Conservation (phyloP, 1,140 invertebrate species). For the Branchinecta lindahli region DNA sequence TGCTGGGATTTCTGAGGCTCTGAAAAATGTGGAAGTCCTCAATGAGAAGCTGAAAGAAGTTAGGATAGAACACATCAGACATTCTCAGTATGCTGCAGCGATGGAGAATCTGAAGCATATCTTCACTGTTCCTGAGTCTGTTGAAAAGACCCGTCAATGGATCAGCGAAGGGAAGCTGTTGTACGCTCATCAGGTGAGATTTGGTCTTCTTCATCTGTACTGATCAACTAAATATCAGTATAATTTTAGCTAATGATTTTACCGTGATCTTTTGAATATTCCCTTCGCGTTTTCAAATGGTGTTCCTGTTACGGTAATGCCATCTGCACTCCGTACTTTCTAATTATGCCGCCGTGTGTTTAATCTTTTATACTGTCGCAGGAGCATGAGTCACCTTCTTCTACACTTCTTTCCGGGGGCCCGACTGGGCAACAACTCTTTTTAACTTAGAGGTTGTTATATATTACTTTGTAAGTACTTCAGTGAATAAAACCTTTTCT, state of each 20-base stretch:
- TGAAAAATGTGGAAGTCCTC: slow-evolving; percentile 49
- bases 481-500: no score
- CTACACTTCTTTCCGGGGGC: no score
- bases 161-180: slow-evolving; percentile 90
- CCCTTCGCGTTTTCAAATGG: slow-evolving; percentile 9
- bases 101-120: slow-evolving; percentile 97
- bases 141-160: slow-evolving; percentile 80
- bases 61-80: slow-evolving; percentile 76
- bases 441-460: no score
- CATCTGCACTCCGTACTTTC: no score
- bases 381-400: no score
- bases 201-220: slow-evolving; percentile 14
- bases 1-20: slow-evolving; percentile 41
- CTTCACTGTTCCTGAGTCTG: slow-evolving; percentile 91
- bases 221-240: not conserved
- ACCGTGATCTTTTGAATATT: not conserved
- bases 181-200: slow-evolving; percentile 65
- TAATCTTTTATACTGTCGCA: no score
- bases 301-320: slow-evolving; percentile 21
- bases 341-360: no score
- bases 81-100: slow-evolving; percentile 90
- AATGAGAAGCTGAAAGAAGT: slow-evolving; percentile 64
- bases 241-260: not conserved
- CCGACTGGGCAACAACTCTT: no score
- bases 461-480: no score